Evolutionary conservation across 2,113 vertebrate species (phyloP), one percentile per base, ranked within the genome.

Genomic region (Aegypius monachus): DNA sequence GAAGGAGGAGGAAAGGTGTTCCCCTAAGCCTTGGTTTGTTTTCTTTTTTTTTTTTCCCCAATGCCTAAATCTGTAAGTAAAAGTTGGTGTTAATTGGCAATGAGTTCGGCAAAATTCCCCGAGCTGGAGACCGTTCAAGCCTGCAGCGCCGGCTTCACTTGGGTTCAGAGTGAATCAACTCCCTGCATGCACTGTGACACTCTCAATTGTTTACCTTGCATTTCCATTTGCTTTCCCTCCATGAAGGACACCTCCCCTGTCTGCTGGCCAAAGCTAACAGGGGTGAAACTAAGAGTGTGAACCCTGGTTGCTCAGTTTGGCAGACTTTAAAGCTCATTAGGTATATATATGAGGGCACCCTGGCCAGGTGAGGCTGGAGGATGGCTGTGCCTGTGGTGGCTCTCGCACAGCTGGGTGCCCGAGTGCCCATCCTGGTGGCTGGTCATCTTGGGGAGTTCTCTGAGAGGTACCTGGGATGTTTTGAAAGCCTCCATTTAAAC

Each of bases 331-430:
- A 55, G 27, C 20, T 74, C 10, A 1, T 43, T 29, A 79, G 31
- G 16, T 11, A 11, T 25, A 11, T 42, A 11, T 31, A 13, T 34
- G 18, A 61, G 18, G 1, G 2, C 23, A 16, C 11, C 16, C 18
- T 43, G 47, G 16, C 10, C 23, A 32, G 11, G 21, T 11, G 45
- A 29, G 14, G 17, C 72, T 72, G 58, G 16, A 66, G 20, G 18
- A 32, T 0, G 1, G 2, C 31, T 63, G 48, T 4, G 4, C 3
- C 34, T 22, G 7, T 3, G 7, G 34, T 25, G 40, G 29, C 16
- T 58, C 10, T 11, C 1, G 1, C 11, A 16, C 11, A 40, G 8
- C 40, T 29, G 27, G 26, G 20, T 36, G 16, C 47, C n/a, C 0
- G 2, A 25, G 23, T 34, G 9, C 17, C 18, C 40, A 29, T 47